Conservation (phyloP, 1,140 invertebrate species). For the Diachasmimorpha longicaudata region DNA sequence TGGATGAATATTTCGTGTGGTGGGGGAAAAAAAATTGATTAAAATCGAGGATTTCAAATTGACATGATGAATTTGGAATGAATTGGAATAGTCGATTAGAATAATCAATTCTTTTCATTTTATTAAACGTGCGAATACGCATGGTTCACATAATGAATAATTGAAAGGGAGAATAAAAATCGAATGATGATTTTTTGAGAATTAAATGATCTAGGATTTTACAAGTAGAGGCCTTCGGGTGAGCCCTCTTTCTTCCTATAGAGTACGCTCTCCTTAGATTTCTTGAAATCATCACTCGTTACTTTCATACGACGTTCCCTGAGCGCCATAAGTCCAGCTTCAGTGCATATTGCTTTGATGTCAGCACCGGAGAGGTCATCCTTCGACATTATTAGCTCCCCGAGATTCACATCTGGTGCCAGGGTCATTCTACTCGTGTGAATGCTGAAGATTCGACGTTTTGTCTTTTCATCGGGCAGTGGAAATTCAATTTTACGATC, state of each 20-base stretch:
- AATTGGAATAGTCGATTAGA: neutral
- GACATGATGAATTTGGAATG: too few species aligned
- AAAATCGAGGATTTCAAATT: too few species aligned
- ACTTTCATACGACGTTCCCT: conserved; percentile 99
- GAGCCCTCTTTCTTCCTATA: conserved; percentile 99
- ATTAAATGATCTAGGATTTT: conserved; percentile 55
- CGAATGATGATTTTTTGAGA: conserved; percentile 21
- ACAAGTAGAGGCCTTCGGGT: conserved; percentile 98
- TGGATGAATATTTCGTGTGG: too few species aligned
- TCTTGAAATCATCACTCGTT: conserved; percentile 99
- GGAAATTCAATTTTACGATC: conserved; percentile 99
- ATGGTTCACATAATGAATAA: neutral
- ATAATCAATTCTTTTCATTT: neutral
- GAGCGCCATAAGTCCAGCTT: conserved; percentile 97
- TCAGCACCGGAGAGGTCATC: conserved; percentile 99
- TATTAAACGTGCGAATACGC: conserved; percentile 7
- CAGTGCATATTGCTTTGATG: conserved; percentile 98
- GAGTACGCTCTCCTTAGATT: conserved; percentile 99
- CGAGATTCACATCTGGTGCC: conserved; percentile 95
- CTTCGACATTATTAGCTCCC: conserved; percentile 98
- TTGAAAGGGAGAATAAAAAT: conserved; percentile 7
- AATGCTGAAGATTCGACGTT: conserved; percentile 96
- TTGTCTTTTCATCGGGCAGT: conserved; percentile 98
- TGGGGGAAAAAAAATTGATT: too few species aligned
- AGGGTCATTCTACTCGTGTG: conserved; percentile 99